Conservation (phyloP, 2,113 vertebrate species). For the Trichechus manatus region DNA sequence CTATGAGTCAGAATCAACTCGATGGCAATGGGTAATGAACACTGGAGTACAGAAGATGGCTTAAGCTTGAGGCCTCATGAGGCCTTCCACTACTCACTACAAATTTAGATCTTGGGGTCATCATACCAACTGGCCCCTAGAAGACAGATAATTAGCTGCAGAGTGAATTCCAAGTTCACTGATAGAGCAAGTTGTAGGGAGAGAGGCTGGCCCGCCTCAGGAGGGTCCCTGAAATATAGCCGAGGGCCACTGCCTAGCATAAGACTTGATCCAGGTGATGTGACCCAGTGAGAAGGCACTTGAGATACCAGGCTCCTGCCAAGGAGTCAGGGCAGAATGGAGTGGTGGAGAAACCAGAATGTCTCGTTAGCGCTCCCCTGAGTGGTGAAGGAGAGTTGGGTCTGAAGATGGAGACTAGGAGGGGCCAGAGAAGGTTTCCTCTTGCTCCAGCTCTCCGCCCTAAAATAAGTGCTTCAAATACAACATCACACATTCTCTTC, state of each 20-base stretch:
- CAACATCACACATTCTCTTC: not conserved
- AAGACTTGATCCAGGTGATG: not conserved
- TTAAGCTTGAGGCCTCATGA: not conserved
- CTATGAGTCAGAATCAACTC: too few relatives aligned
- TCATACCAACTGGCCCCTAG: not conserved
- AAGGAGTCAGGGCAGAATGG: not conserved
- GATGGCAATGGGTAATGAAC: not conserved
- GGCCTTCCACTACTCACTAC: not conserved
- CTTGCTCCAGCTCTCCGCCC: not conserved
- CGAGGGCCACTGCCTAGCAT: not conserved
- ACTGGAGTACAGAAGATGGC: not conserved
- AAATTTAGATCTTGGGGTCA: not conserved
- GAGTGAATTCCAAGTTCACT: not conserved
- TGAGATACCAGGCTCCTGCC: not conserved
- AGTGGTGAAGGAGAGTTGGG: fast-evolving
- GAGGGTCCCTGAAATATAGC: not conserved
- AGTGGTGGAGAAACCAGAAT: not conserved
- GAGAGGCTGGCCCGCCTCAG: not conserved
- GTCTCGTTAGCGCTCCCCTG: not conserved
- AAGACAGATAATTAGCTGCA: not conserved
- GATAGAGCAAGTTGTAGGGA: not conserved
- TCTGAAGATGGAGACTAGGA: not conserved
- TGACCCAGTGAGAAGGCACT: not conserved
- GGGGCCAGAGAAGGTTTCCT: not conserved
- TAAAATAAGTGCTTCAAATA: not conserved